Evolutionary conservation across 2,888 invertebrate species (phyloP).

Genomic region (Dynastes hyllus): DNA sequence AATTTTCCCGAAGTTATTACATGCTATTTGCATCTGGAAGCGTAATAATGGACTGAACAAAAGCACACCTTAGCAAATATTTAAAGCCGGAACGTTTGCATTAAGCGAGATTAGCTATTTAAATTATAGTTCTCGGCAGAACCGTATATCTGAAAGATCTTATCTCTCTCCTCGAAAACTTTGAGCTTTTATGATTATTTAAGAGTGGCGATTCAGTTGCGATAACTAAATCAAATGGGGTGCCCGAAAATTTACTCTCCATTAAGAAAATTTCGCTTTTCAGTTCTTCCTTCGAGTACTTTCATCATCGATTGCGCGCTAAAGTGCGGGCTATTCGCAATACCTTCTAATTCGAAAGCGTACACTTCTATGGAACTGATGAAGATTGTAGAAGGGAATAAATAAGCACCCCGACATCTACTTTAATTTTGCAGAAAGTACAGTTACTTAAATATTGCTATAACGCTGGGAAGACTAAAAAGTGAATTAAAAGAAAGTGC

Average conservation of each 20-base stretch:
- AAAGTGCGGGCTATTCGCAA: constrained; percentile 7
- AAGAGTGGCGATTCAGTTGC: constrained; percentile 45
- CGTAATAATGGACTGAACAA: background rate
- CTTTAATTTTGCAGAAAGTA: background rate
- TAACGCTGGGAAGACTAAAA: background rate
- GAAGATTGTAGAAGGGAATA: background rate
- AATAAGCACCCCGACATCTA: background rate
- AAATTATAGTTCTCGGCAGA: constrained; percentile 46
- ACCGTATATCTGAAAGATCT: constrained; percentile 25
- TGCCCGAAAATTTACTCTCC: constrained; percentile 42
- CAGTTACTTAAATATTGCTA: background rate
- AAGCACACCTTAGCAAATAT: constrained; percentile 1
- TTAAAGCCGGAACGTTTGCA: constrained; percentile 12
- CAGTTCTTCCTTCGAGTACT: constrained; percentile 25
- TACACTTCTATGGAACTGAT: background rate
- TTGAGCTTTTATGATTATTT: constrained; percentile 48
- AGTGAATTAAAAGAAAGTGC: background rate
- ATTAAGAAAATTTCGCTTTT: constrained; percentile 43
- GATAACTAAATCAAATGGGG: constrained; percentile 45
- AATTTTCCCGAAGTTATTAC: background rate
- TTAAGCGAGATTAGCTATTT: constrained; percentile 18
- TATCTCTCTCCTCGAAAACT: constrained; percentile 23
- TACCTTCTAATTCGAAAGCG: constrained; percentile 5
- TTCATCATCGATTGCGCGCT: constrained; percentile 26
- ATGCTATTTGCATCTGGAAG: background rate